phyloP scores from a whole-genome alignment of 1,140 invertebrate genomes.

The Conopomorpha cramerella region DNA sequence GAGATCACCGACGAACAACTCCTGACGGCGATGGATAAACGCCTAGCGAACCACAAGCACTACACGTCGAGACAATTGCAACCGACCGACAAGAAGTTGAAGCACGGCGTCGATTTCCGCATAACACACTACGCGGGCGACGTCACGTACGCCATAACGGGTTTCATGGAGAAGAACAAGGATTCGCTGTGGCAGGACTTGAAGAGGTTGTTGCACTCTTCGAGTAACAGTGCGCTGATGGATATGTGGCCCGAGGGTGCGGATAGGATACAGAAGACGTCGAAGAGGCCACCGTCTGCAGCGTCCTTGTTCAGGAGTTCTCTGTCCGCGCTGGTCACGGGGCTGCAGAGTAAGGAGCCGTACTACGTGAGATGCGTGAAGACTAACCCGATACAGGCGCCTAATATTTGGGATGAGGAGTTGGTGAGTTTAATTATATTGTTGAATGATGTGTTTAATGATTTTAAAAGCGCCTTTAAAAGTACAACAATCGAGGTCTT shows the following conservation, averaged over 20 bases:
- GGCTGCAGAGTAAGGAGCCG: constrained; percentile 88
- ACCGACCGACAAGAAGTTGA: constrained; percentile 79
- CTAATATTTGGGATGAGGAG: constrained; percentile 75
- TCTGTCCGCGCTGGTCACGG: constrained; percentile 88
- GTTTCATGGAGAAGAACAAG: constrained; percentile 96
- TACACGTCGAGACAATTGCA: constrained; percentile 86
- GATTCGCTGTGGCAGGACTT: constrained; percentile 96
- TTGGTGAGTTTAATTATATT: constrained; percentile 62
- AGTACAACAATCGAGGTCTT: no score
- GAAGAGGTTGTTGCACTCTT: constrained; percentile 87
- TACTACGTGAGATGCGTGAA: constrained; percentile 97
- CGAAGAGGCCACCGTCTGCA: constrained; percentile 90
- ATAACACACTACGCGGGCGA: constrained; percentile 96
- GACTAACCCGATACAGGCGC: constrained; percentile 91
- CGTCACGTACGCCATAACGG: constrained; percentile 87
- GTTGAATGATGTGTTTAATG: no score
- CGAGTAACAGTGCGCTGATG: constrained; percentile 74
- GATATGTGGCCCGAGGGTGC: constrained; percentile 96
- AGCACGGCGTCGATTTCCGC: constrained; percentile 83
- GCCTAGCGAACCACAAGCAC: constrained; percentile 84
- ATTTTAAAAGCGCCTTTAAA: no score
- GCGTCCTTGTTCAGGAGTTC: constrained; percentile 94
- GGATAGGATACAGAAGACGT: constrained; percentile 88
- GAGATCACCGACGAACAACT: constrained; percentile 85
- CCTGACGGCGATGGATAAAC: constrained; percentile 91